Evolutionary conservation across 2,113 vertebrate genomes (phyloP).

Genomic region (Carassius carassius): DNA sequence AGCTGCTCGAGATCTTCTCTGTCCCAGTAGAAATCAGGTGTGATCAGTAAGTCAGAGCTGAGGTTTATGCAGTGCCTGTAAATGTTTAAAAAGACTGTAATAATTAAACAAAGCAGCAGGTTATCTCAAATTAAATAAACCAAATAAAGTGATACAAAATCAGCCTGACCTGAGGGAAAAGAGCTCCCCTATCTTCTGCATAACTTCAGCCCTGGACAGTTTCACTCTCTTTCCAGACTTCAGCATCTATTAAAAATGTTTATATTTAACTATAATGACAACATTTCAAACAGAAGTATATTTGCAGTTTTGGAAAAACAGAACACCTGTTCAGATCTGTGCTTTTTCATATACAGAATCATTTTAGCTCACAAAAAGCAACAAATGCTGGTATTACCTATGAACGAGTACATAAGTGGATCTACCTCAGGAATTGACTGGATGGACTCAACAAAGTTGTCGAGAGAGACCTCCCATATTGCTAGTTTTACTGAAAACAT

Average conservation of each 20-base stretch:
- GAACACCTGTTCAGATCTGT: neutral
- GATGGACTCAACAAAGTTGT: constrained; percentile 96
- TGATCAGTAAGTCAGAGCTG: constrained; percentile 94
- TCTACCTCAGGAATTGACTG: constrained; percentile 97
- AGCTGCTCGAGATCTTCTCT: constrained; percentile 93
- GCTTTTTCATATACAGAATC: neutral
- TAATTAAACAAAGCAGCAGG: neutral
- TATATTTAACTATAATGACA: neutral
- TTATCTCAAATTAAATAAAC: neutral
- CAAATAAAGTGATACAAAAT: neutral
- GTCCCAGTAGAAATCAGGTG: constrained; percentile 99
- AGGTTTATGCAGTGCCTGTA: constrained; percentile 94
- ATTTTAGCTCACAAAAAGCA: too few species aligned
- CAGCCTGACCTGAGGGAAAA: constrained; percentile 86
- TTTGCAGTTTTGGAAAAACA: neutral
- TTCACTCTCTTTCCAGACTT: constrained; percentile 89
- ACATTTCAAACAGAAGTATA: neutral
- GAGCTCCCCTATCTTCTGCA: constrained; percentile 98
- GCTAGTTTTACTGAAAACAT: constrained; percentile 90
- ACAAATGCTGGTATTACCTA: constrained; percentile 11
- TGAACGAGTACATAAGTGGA: constrained; percentile 30
- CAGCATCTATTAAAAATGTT: constrained; percentile 75
- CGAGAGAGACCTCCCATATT: constrained; percentile 95
- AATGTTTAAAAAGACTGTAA: constrained; percentile 49
- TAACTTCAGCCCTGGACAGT: constrained; percentile 93